phyloP scores from a whole-genome alignment of 2,797 vertebrate species.

The Peromyscus eremicus region DNA sequence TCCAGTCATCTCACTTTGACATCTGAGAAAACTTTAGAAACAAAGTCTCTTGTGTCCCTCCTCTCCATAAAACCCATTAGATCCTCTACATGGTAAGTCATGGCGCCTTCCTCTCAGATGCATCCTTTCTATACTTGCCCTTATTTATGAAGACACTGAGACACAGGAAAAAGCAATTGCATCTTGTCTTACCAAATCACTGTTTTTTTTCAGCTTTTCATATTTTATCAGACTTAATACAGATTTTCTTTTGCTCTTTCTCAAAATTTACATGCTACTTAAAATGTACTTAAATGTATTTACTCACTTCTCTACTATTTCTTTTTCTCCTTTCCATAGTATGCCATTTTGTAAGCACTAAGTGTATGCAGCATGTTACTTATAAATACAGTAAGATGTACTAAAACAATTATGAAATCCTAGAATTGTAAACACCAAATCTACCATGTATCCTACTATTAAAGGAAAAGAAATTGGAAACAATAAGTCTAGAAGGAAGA shows the following conservation, averaged over 20 bases:
- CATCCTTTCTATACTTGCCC: background rate
- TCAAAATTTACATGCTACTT: background rate
- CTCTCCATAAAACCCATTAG: background rate
- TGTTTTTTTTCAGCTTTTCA: background rate
- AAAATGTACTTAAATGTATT: background rate
- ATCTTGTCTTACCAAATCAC: background rate
- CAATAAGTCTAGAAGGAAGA: background rate
- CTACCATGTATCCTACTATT: background rate
- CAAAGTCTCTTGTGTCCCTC: background rate
- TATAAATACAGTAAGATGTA: background rate
- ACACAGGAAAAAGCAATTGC: background rate
- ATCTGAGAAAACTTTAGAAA: background rate
- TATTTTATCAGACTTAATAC: background rate
- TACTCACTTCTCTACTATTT: background rate
- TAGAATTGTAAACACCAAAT: background rate
- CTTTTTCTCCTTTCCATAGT: background rate
- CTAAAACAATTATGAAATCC: background rate
- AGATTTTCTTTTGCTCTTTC: background rate
- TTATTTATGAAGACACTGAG: background rate
- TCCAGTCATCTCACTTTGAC: background rate
- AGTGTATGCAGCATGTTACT: background rate
- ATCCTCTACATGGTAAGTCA: background rate
- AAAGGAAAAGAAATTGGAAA: background rate
- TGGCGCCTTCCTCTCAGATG: background rate
- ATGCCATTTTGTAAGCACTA: background rate